Conservation (phyloP, 2,888 invertebrate genomes). For the Salticus scenicus region DNA sequence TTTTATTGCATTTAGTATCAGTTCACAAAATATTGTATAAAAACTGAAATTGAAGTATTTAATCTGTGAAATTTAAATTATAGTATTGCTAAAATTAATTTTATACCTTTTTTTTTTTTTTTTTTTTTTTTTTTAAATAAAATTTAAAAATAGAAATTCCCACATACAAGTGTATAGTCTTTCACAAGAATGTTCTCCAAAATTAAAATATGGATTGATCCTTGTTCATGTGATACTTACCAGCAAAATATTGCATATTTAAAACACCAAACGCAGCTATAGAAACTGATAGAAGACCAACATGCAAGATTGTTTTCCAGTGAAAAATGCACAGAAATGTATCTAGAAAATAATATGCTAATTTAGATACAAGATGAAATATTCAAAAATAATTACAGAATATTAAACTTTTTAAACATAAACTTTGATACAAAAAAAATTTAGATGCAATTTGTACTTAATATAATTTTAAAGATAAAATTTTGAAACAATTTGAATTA, state of each 20-base stretch:
- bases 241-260: conserved; percentile 40
- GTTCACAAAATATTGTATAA: no score
- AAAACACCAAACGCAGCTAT: conserved; percentile 38
- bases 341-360: conserved; percentile 39
- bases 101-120: neutral
- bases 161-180: neutral
- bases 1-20: no score
- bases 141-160: neutral
- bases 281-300: conserved; percentile 16
- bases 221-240: conserved; percentile 33
- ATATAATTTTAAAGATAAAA: no score
- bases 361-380: neutral
- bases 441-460: no score
- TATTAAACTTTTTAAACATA: no score
- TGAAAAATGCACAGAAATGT: conserved; percentile 45
- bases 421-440: no score
- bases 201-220: no score
- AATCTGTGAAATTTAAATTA: neutral
- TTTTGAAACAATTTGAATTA: neutral
- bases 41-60: no score
- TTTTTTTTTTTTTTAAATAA: neutral
- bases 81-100: neutral
- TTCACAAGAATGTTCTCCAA: neutral
- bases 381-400: neutral
- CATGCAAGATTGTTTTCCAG: conserved; percentile 36